Evolutionary conservation across 1,140 invertebrate species (phyloP), one percentile per base, ranked within the genome.

Genomic region (Vollenhovia emeryi): DNA sequence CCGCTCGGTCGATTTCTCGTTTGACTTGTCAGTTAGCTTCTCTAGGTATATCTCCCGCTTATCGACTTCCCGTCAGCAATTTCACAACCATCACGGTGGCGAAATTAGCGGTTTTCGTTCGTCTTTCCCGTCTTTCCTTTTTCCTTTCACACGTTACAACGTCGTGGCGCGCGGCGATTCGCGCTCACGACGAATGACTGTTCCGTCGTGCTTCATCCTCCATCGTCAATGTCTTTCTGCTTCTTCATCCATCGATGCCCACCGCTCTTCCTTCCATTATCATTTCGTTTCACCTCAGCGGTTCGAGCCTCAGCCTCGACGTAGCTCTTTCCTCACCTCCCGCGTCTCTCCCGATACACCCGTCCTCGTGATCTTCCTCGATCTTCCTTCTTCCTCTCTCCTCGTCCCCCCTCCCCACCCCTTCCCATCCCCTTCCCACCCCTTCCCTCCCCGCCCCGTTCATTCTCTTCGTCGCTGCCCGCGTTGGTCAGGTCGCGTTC

Each of bases 351-450:
- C 30, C 21, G 33, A 55, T 69, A 69, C 62, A 45, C 64, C 64
- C 62, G 62, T 80, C 62, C 76, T 80, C 64, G 33, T 80, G 50
- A 87, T 84, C 76, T 88, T 86, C 85, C 78, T 88, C 88, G 76
- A 89, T 74, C 85, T 84, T 87, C 83, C 68, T 75, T 75, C 83
- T 60, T 48, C 84, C 80, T 83, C 85, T 73, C 64, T 48, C 52
- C 55, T 27, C 73, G 36, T 71, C 74, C 73, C 76, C 57, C 68
- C 73, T 62, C 33, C 66, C 80, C 50, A 59, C 52, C 74, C 50
- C 84, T 74, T 59, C 85, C 55, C n/a, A n/a, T 27, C 55, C 76
- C 48, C 68, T 79, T 76, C 36, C 36, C 40, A 43, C 50, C 15
- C 18, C 71, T 57, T 6, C 45, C 45, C 40, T 76, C 33, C 75